Conservation (phyloP, 2,888 invertebrate genomes). For the Malacosoma neustria region DNA sequence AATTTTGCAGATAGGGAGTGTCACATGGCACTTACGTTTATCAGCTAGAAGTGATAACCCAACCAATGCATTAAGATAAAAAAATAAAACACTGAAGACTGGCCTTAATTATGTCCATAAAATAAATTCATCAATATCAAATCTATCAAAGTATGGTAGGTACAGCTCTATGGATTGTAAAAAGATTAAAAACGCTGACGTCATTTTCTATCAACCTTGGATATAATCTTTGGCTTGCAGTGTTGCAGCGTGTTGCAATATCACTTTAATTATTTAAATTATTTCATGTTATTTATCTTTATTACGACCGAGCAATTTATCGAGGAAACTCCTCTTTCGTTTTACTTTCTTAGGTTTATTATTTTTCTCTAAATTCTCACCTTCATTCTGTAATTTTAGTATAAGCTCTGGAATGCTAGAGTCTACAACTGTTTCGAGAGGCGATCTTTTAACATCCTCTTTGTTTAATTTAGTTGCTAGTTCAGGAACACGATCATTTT, state of each 20-base stretch:
- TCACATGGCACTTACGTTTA: constrained; percentile 65
- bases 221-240: constrained; percentile 61
- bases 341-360: constrained; percentile 54
- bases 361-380: constrained; percentile 42
- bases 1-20: constrained; percentile 61
- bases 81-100: constrained; percentile 56
- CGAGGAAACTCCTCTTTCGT: constrained; percentile 64
- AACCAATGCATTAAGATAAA: constrained; percentile 64
- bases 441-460: constrained; percentile 37
- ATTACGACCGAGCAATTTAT: constrained; percentile 62
- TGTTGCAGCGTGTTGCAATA: constrained; percentile 34
- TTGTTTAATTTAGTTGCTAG: constrained; percentile 39
- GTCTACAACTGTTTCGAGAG: constrained; percentile 39
- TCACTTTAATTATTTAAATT: constrained; percentile 25
- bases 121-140: constrained; percentile 25
- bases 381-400: constrained; percentile 55
- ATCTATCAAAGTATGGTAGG: constrained; percentile 1
- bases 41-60: constrained; percentile 59
- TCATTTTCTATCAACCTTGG: constrained; percentile 44
- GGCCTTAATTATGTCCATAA: constrained; percentile 49
- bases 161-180: constrained; percentile 31
- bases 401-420: constrained; percentile 57
- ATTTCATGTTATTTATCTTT: constrained; percentile 40
- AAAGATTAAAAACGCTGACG: constrained; percentile 49
- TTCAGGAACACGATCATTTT: constrained; percentile 55